Base-by-base conservation (phyloP, 2,888 invertebrate species). In the Morpho deidamia region DNA sequence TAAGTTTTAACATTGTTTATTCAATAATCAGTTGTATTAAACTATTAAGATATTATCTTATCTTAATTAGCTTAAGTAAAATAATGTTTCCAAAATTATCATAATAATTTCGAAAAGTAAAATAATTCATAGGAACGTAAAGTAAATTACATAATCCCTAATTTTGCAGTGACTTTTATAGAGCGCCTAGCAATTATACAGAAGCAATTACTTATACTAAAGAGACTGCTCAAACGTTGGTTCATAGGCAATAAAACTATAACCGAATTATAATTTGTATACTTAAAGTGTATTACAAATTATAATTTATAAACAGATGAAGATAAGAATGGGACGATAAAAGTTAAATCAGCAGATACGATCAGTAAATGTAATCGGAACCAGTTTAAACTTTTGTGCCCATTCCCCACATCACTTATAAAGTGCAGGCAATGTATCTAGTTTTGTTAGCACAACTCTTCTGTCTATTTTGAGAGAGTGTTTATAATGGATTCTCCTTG, bases 401-500 rank as follows among this genome's bases (percentile, higher is more conserved):
- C 44, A 51, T 55, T 55, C 47, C 45, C 32, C 43, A 14, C 45
- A 44, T 44, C 50, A 51, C 51, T 45, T 51, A 45, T 46, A 42
- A 55, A 39, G 46, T 39, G 32, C 43, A 44, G 35, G 47, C 44
- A 43, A 51, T 55, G 51, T 44, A 51, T 51, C 55, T 47, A 55
- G 55, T 51, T 55, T 51, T 61, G 65, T 60, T 59, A 56, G 63
- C 65, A 70, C 71, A 70, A 71, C 69, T 65, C 64, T 62, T 53
- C 60, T 55, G 52, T 68, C 70, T 76, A 76, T 75, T 74, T 77
- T 68, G 67, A 75, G 68, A 68, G 65, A 67, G 68, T 68, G 68
- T 70, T 67, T 71, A 61, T 71, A 72, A 72, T 70, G 68, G 68
- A 71, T 71, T 71, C 68, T 53, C 46, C 47, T 50, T 58, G 38